Base-by-base conservation (phyloP, 2,797 vertebrate genomes). In the Crenuchus spilurus region DNA sequence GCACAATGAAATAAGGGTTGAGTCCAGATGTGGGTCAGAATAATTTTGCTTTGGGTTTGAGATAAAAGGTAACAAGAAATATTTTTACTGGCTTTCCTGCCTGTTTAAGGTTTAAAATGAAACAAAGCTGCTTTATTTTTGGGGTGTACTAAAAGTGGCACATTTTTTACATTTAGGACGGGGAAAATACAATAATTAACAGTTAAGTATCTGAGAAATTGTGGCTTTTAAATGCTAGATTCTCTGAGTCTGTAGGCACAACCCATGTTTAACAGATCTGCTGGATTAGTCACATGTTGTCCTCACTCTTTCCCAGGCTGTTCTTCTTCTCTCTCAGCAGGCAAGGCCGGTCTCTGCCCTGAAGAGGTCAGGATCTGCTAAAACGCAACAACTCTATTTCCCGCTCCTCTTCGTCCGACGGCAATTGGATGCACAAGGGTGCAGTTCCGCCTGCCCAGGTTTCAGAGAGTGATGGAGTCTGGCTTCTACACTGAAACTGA, bases 401-500 rank as follows among this genome's bases (percentile, higher is more conserved):
- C 22, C n/a, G 10, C 65, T 33, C 20, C n/a, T 13, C 42, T 74
- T 31, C 18, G 64, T 73, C 39, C 41, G 30, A 44, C n/a, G 26
- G 61, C 64, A 63, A 57, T 31, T 58, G 54, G 57, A 76, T 76
- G 66, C 73, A 73, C 58, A 39, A 57, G 78, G 74, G 85, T 77
- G 77, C 48, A 46, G 74, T 86, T 80, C 79, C 55, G 64, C 87
- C 80, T 67, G 33, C 67, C 77, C 80, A 80, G 85, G 83, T 88
- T 85, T 69, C 42, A 42, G 54, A 77, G 62, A 82, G 75, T 81
- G 84, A 87, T 82, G 81, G 80, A 76, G 62, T 74, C 80, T 69
- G 61, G 66, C 79, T 81, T 87, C 80, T 80, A 68, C 51, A 13
- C 37, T 82, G 82, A 92, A 94, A 92, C 80, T 58, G 87, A 91